Evolutionary conservation across 2,888 invertebrate genomes (phyloP).

Genomic region (Agrypnus murinus): DNA sequence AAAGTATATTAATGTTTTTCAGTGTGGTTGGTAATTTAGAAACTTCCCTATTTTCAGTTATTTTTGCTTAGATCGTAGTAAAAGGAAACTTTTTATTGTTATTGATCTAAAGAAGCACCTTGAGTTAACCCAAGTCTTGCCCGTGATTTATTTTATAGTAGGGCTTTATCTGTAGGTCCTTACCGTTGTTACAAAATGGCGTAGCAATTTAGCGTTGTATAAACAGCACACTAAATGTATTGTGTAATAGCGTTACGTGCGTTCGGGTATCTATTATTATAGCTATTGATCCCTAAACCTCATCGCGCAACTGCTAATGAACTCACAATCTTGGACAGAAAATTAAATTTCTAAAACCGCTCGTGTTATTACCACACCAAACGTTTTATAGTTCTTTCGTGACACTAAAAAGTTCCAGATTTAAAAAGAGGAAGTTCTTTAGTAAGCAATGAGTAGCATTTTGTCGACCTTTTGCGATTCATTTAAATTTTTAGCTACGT

Average conservation of each 20-base stretch:
- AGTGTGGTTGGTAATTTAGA: no score
- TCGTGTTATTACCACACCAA: constrained; percentile 19
- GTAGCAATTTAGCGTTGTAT: constrained; percentile 34
- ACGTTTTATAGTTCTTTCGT: constrained; percentile 24
- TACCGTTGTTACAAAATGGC: constrained; percentile 26
- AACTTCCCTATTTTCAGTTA: no score
- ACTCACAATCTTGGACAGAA: constrained; percentile 34
- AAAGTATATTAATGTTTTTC: no score
- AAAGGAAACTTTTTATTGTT: constrained; percentile 19
- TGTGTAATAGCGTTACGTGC: constrained; percentile 33
- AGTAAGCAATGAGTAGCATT: no score
- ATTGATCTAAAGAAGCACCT: constrained; percentile 19
- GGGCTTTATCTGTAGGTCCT: constrained; percentile 29
- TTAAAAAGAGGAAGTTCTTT: constrained; percentile 5
- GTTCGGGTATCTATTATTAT: constrained; percentile 34
- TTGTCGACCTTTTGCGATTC: not conserved
- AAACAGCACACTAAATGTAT: constrained; percentile 33
- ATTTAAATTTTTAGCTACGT: constrained; percentile 20
- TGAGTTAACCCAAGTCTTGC: constrained; percentile 29
- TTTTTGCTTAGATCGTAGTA: no score
- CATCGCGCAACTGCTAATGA: constrained; percentile 30
- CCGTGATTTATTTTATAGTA: constrained; percentile 32
- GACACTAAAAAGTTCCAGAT: constrained; percentile 6
- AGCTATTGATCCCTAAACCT: constrained; percentile 28
- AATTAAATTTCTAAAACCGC: constrained; percentile 32